These are phyloP conservation scores for Charaxes varanes DNA, from an alignment of 1,140 invertebrate species.

Conservation along the genomic window DNA sequence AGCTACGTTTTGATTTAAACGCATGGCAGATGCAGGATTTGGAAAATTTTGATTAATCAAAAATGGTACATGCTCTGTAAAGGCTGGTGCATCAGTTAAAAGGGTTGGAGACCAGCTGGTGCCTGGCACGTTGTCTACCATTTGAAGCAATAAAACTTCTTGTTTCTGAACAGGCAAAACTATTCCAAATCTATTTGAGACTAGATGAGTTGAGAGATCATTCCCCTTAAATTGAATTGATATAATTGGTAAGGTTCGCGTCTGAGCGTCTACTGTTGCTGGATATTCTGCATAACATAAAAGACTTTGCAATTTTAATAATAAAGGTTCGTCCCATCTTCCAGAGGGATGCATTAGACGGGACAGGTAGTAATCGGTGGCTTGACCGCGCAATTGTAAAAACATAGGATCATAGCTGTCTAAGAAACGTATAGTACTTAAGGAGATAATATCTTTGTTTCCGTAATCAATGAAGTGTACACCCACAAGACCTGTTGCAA, in stretches of 20 bases:
- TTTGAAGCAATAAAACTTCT: conserved; percentile 43
- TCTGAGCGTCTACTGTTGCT: conserved; percentile 48
- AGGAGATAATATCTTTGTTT: conserved; percentile 75
- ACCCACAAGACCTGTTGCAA: conserved; percentile 67
- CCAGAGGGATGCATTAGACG: conserved; percentile 64
- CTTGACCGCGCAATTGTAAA: conserved; percentile 70
- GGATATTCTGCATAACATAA: conserved; percentile 72
- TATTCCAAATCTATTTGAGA: conserved; percentile 45
- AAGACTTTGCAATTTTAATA: conserved; percentile 66
- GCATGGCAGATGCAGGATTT: conserved; percentile 60
- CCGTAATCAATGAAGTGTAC: conserved; percentile 84
- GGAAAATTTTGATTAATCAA: conserved; percentile 61
- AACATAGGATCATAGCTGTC: conserved; percentile 71
- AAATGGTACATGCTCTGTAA: conserved; percentile 61
- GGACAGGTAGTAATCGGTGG: conserved; percentile 75
- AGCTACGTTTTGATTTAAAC: conserved; percentile 47
- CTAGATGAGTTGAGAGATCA: conserved; percentile 62
- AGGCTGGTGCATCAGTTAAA: conserved; percentile 32
- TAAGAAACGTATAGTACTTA: conserved; percentile 74
- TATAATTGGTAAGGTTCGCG: conserved; percentile 52
- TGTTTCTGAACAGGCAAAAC: conserved; percentile 45
- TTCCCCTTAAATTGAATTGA: conserved; percentile 60
- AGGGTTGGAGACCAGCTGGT: conserved; percentile 42
- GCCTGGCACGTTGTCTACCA: conserved; percentile 36
- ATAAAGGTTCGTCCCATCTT: conserved; percentile 67